These are phyloP conservation scores for Monomorium pharaonis DNA, from an alignment of 1,140 invertebrate genomes.

Conservation along the genomic window DNA sequence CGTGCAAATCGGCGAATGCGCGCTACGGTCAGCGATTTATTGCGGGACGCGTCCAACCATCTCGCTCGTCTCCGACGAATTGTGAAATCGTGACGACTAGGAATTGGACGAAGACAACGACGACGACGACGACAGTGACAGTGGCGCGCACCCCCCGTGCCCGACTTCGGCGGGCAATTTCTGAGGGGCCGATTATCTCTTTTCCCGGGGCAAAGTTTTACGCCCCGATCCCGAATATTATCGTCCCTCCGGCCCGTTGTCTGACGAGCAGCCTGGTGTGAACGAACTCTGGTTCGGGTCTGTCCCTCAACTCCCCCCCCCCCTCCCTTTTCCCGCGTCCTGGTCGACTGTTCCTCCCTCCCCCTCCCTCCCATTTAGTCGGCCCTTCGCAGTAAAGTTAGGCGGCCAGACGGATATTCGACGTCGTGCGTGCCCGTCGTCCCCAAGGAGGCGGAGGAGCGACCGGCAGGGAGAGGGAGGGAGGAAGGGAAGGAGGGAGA, in stretches of 20 bases:
- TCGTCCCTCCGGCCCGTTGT: constrained; percentile 66
- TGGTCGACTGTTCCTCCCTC: constrained; percentile 41
- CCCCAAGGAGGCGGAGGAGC: constrained; percentile 56
- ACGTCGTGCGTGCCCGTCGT: constrained; percentile 74
- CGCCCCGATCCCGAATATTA: constrained; percentile 74
- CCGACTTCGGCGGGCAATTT: constrained; percentile 60
- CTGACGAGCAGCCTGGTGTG: constrained; percentile 74
- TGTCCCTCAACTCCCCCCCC: constrained; percentile 35
- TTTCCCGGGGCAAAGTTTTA: constrained; percentile 72
- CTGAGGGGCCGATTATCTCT: constrained; percentile 70
- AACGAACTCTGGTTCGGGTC: constrained; percentile 78
- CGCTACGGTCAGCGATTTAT: constrained; percentile 45
- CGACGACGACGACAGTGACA: constrained; percentile 31
- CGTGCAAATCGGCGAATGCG: constrained; percentile 37
- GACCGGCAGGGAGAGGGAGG: not conserved
- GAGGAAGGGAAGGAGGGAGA: not conserved
- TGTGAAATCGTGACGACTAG: constrained; percentile 29
- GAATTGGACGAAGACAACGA: constrained; percentile 57
- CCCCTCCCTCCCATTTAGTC: constrained; percentile 60
- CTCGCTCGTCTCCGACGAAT: constrained; percentile 13
- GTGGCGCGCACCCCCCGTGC: too few relatives aligned
- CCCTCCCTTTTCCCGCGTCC: not conserved
- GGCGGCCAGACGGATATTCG: constrained; percentile 79
- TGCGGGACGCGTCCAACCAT: not conserved
- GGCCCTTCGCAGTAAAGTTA: constrained; percentile 71